Evolutionary conservation across 2,888 invertebrate species (phyloP).

Genomic region (Cephus spinipes): DNA sequence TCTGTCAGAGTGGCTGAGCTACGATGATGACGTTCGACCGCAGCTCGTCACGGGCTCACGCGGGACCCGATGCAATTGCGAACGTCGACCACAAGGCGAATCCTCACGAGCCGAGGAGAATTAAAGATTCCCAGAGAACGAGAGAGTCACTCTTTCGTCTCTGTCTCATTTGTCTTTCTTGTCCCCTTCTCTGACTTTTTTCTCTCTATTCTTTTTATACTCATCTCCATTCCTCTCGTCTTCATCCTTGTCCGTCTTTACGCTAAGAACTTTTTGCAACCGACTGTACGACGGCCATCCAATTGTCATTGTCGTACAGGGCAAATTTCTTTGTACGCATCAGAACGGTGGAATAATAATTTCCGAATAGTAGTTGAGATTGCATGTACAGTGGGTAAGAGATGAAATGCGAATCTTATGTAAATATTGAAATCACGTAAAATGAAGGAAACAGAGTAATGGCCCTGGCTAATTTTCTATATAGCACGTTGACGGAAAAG

Average conservation of each 20-base stretch:
- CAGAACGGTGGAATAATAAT: neutral
- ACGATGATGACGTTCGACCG: constrained; percentile 65
- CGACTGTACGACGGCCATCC: neutral
- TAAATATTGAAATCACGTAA: neutral
- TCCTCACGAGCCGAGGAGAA: constrained; percentile 39
- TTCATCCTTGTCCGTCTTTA: neutral
- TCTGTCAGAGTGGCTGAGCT: constrained; percentile 61
- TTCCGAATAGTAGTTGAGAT: neutral
- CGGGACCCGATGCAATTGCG: constrained; percentile 51
- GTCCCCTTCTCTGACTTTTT: neutral
- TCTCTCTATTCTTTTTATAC: neutral
- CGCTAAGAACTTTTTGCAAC: neutral
- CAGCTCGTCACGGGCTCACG: constrained; percentile 52
- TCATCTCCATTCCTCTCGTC: neutral
- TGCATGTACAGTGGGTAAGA: neutral
- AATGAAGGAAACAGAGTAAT: neutral
- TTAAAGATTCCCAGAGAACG: constrained; percentile 38
- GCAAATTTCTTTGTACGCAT: neutral
- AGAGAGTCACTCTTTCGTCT: neutral
- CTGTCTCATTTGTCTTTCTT: neutral
- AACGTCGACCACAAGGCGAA: constrained; percentile 51
- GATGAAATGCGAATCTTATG: neutral
- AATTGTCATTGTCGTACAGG: neutral
- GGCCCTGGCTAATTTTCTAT: constrained; percentile 34
- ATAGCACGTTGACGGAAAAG: constrained; percentile 9